phyloP scores from a whole-genome alignment of 1,140 invertebrate species.

The Aporrectodea caliginosa region DNA sequence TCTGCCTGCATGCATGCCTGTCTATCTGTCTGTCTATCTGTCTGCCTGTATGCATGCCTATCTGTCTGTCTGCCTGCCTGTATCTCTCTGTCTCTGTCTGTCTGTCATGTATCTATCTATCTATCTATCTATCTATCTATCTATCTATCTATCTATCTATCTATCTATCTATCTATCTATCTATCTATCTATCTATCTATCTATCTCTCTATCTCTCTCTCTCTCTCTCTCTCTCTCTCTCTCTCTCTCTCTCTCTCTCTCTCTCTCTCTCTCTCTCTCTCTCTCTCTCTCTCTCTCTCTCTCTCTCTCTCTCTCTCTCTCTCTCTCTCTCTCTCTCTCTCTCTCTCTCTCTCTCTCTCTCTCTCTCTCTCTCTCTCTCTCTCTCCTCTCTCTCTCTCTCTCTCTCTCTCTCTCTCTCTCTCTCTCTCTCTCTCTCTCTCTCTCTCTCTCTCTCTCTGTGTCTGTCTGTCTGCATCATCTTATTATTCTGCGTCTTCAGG shows the following conservation, averaged over 20 bases:
- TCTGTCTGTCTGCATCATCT: conserved; percentile 18
- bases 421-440: conserved; percentile 12
- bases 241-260: conserved; percentile 16
- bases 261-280: conserved; percentile 13
- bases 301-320: background rate
- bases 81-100: no score
- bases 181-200: background rate
- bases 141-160: no score
- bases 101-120: no score
- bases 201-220: background rate
- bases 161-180: background rate
- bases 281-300: background rate
- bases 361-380: conserved; percentile 9
- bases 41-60: no score
- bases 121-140: no score
- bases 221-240: background rate
- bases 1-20: no score
- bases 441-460: conserved; percentile 18
- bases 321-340: background rate
- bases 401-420: conserved; percentile 16
- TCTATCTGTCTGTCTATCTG: no score
- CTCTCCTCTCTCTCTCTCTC: background rate
- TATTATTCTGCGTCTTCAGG: no score
- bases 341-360: conserved; percentile 15
- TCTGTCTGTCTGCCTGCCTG: no score